Base-by-base conservation (phyloP, 2,113 vertebrate species). In the Uria lomvia region DNA sequence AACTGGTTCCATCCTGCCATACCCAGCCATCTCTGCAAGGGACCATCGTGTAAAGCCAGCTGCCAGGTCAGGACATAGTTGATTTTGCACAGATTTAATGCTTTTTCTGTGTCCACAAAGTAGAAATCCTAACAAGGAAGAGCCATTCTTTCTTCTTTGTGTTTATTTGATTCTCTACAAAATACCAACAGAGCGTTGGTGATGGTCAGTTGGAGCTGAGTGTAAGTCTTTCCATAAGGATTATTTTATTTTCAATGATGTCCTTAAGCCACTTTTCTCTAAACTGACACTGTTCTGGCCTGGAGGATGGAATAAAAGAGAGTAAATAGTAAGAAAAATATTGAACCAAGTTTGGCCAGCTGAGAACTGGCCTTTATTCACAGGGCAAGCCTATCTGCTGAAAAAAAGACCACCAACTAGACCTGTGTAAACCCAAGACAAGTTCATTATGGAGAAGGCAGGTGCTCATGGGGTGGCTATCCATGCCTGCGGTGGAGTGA, bases 181-280 rank as follows among this genome's bases (percentile, higher is more conserved):
- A 93, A 84, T 76, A 50, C 67, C 77, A 22, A 30, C 34, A 60
- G 43, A 47, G 26, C 2, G 1, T 20, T 81, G 40, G 15, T 30
- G 55, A 18, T 47, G 34, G 63, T 83, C 36, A 76, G 11, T 4
- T 73, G 50, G n/a, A 89, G 65, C 16, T 34, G 11, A 83, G 95
- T 70, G 47, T 11, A 23, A 94, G 34, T 36, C 81, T 90, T 50
- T 97, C 80, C 66, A 86, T 73, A 81, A 98, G 68, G 19, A 15
- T 52, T 38, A 84, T n/a, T 94, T 98, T 98, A 91, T 91, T 96
- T 90, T 98, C 96, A 85, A 95, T 92, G 4, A 98, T 92, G 49
- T 98, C 96, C 60, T 95, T 97, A 79, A 98, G 96, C 97, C 97
- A 97, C 50, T 97, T 95, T 92, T 98, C 96, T 96, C 95, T 97